Evolutionary conservation across 2,797 vertebrate species (phyloP).

Genomic region (Myotis daubentonii): DNA sequence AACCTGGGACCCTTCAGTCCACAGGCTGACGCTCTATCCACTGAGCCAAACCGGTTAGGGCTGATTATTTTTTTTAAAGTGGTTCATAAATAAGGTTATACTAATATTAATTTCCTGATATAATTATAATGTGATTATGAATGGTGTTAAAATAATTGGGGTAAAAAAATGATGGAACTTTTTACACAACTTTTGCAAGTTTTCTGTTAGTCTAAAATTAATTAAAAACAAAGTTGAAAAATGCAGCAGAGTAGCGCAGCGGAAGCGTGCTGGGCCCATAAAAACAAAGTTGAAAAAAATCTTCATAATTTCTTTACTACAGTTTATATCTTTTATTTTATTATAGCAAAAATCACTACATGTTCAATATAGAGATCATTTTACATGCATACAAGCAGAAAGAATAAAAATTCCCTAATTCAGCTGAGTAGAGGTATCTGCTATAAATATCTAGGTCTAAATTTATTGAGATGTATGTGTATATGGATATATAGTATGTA

Average conservation of each 20-base stretch:
- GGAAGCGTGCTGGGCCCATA: too few relatives aligned
- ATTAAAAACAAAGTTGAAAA: slow-evolving; percentile 24
- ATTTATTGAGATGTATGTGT: background rate
- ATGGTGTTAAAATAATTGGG: slow-evolving; percentile 6
- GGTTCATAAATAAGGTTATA: background rate
- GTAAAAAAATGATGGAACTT: background rate
- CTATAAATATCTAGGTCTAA: background rate
- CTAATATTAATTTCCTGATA: background rate
- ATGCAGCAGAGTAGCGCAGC: too few relatives aligned
- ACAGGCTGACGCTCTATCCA: too few relatives aligned
- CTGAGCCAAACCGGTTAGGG: too few relatives aligned
- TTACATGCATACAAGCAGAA: background rate
- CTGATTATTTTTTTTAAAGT: background rate
- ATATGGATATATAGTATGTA: background rate
- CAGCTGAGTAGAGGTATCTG: background rate
- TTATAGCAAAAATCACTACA: slow-evolving; percentile 27
- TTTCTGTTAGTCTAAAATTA: slow-evolving; percentile 50
- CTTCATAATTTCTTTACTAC: background rate
- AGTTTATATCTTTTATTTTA: slow-evolving; percentile 8
- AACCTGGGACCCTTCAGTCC: too few relatives aligned
- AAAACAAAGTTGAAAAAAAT: slow-evolving; percentile 1
- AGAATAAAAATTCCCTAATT: background rate
- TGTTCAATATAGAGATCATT: background rate
- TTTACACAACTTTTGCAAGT: background rate
- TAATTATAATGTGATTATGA: background rate